Evolutionary conservation across 2,797 vertebrate genomes (phyloP).

Genomic region (Chrosomus eos): DNA sequence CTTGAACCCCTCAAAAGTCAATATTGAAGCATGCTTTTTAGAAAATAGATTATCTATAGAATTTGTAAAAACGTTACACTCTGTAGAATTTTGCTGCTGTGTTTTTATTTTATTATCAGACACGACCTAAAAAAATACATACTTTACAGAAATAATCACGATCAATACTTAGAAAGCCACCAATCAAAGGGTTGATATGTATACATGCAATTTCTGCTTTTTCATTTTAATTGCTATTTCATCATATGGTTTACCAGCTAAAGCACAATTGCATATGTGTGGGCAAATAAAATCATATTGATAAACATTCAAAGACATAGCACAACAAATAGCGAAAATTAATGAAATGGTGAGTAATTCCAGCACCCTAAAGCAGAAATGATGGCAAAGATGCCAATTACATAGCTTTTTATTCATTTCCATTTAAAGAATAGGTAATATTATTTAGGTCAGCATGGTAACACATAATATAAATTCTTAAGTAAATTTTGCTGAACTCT

Average conservation of each 20-base stretch:
- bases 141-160: not conserved
- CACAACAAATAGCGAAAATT: not conserved
- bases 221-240: not conserved
- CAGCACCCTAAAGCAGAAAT: not conserved
- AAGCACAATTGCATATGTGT: not conserved
- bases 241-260: not conserved
- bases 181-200: not conserved
- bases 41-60: not conserved
- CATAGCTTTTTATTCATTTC: not conserved
- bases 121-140: not conserved
- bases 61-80: not conserved
- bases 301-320: not conserved
- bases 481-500: conserved; percentile 39
- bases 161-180: not conserved
- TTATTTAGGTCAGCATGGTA: not conserved
- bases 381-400: not conserved
- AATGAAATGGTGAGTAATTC: not conserved
- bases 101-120: conserved; percentile 1
- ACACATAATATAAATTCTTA: not conserved
- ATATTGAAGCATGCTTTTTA: not conserved
- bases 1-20: not conserved
- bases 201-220: not conserved
- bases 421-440: not conserved
- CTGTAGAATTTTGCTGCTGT: not conserved
- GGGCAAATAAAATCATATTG: not conserved